phyloP scores from a whole-genome alignment of 2,888 invertebrate species.

The Ophion costatus region DNA sequence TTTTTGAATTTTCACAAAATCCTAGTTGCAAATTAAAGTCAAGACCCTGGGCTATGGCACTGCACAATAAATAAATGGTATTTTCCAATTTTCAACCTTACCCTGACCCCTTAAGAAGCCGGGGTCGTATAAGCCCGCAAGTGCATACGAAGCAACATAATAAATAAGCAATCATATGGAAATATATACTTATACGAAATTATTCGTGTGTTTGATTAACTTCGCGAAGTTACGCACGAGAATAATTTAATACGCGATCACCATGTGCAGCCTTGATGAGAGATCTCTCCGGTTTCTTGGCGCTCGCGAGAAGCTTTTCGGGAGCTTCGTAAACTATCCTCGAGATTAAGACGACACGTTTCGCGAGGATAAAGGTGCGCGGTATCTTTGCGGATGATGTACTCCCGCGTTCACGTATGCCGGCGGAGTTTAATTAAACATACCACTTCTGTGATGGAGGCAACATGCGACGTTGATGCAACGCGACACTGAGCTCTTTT shows the following conservation, averaged over 20 bases:
- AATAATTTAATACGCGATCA: slow-evolving; percentile 31
- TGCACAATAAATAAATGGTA: neutral
- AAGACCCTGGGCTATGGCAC: neutral
- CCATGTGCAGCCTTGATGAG: slow-evolving; percentile 17
- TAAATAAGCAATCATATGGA: neutral
- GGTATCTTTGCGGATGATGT: slow-evolving; percentile 30
- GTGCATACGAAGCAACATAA: neutral
- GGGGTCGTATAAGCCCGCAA: neutral
- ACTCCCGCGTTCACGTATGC: slow-evolving; percentile 21
- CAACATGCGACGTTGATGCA: slow-evolving; percentile 41
- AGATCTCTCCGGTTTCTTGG: slow-evolving; percentile 15
- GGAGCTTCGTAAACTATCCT: slow-evolving; percentile 36
- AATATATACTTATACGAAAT: neutral
- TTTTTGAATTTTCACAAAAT: neutral
- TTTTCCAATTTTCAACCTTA: neutral
- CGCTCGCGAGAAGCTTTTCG: slow-evolving; percentile 14
- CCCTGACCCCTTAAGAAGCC: neutral
- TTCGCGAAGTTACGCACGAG: neutral
- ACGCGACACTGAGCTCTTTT: slow-evolving; percentile 29
- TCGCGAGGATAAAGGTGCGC: slow-evolving; percentile 12
- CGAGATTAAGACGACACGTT: slow-evolving; percentile 43
- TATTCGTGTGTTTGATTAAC: slow-evolving; percentile 8
- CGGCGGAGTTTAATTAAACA: slow-evolving; percentile 60
- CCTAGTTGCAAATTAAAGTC: neutral
- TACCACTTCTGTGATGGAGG: slow-evolving; percentile 12